Percentiles rank a stretch among this genome's conserved stretches.
phyloP scores from a whole-genome alignment of 2,797 vertebrate genomes.

The Phoeniculus purpureus region DNA sequence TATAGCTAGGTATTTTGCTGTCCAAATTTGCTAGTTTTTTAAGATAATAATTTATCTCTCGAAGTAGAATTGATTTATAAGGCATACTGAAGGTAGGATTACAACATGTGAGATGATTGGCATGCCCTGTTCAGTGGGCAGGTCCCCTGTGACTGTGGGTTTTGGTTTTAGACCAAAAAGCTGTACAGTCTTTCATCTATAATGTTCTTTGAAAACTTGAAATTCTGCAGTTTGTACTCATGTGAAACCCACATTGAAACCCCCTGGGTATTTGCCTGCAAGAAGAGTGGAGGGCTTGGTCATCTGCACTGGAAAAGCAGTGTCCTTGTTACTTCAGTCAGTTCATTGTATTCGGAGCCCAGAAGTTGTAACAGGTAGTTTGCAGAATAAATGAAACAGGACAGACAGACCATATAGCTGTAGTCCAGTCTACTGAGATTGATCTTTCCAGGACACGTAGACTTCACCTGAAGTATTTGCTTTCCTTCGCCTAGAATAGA shows the following conservation, averaged over 20 bases:
- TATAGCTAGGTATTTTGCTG: not conserved
- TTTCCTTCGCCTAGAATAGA: not conserved
- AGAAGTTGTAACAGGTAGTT: not conserved
- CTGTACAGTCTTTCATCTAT: constrained; percentile 7
- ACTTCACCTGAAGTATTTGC: not conserved
- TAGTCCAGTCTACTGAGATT: not conserved
- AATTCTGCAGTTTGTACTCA: not conserved
- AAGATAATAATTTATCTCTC: not conserved
- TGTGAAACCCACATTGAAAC: constrained; percentile 11
- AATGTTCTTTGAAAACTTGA: not conserved
- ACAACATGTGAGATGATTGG: not conserved
- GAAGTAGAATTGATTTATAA: constrained; percentile 28
- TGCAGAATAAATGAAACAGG: not conserved
- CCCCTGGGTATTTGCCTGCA: not conserved
- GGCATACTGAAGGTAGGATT: not conserved
- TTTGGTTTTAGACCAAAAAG: constrained; percentile 21
- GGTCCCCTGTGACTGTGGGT: not conserved
- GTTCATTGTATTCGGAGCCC: not conserved
- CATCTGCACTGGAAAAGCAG: not conserved
- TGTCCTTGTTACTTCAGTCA: not conserved
- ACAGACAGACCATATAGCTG: not conserved
- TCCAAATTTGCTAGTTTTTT: constrained; percentile 1
- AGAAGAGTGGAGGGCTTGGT: not conserved
- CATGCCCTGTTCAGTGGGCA: not conserved
- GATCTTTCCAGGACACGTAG: not conserved